Percentiles rank a stretch among this genome's conserved stretches.
phyloP scores from a whole-genome alignment of 1,140 invertebrate species.

The Aricia agestis region DNA sequence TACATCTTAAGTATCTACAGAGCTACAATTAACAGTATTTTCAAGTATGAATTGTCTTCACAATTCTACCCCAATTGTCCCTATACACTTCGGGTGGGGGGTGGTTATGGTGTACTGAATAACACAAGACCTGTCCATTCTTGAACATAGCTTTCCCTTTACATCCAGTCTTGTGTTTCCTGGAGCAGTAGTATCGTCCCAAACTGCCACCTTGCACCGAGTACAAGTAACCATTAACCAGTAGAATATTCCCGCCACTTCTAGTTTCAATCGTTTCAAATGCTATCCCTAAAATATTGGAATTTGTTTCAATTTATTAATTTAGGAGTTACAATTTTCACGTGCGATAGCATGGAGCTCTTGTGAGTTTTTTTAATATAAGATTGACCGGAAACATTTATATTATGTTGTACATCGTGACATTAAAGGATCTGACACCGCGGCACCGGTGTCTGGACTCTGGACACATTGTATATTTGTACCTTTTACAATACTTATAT shows the following conservation, averaged over 20 bases:
- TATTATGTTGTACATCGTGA: no score
- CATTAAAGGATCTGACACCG: no score
- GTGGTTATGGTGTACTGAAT: conserved; percentile 36
- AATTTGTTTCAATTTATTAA: no score
- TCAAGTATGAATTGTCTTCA: conserved; percentile 15
- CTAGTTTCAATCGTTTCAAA: conserved; percentile 35
- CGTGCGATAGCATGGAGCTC: no score
- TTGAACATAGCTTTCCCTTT: conserved; percentile 31
- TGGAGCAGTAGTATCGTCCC: conserved; percentile 40
- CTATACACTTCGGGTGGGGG: conserved; percentile 32
- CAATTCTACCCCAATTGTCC: conserved; percentile 30
- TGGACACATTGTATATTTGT: no score
- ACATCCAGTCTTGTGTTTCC: conserved; percentile 33
- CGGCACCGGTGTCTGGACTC: no score
- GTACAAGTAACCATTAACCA: conserved; percentile 37
- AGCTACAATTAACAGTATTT: no score
- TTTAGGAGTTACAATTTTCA: no score
- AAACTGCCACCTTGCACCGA: conserved; percentile 36
- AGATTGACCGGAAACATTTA: no score
- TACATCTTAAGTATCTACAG: no score
- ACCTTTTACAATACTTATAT: no score
- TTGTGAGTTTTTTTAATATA: no score
- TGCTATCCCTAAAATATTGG: conserved; percentile 30
- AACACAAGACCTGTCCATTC: conserved; percentile 19
- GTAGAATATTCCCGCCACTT: conserved; percentile 37